Evolutionary conservation across 2,797 vertebrate genomes (phyloP), one percentile per base, ranked within the genome.

Genomic region (Hozukius guyotensis): DNA sequence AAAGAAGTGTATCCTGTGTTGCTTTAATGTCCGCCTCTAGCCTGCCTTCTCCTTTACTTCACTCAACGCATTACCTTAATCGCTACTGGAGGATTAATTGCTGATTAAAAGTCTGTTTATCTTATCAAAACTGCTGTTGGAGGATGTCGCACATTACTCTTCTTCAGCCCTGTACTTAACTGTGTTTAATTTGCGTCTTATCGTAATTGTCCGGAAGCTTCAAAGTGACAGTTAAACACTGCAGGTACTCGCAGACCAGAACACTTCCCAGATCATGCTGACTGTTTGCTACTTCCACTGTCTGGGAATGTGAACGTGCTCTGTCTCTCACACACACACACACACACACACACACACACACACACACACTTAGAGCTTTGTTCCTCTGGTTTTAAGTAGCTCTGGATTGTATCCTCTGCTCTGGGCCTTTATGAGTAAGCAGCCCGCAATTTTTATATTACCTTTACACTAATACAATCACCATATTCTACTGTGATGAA

Each of bases 271-370:
- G 82, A 90, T 89, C 86, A 62, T n/a, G 6, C 68, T 38, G 76
- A 82, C 55, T 78, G 84, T 82, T 87, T 81, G 82, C 86, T 79
- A 36, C 85, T 86, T 89, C 85, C 87, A 80, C 80, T 78, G 93
- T 93, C 92, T 94, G 93, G 89, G 89, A 95, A 94, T 95, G 90
- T 88, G 87, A 89, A 89, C 77, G 90, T 90, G 63, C 62, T 64
- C 62, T 25, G 36, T 42, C 65, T 5, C 71, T 68, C 77, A 65
- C 62, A 77, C 68, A 74, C 61, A 55, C 61, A 38, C 75, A 77
- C 71, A 69, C 60, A 46, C 60, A 36, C 75, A 77, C 67, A 38
- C 79, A 60, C 71, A 53, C 75, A 72, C 72, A 73, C 56, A 53
- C 62, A 73, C 76, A 72, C 76, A 83, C 63, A 83, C 86, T 63